Evolutionary conservation across 1,140 invertebrate species (phyloP).

Genomic region (Brachionus asplanchnoidis): DNA sequence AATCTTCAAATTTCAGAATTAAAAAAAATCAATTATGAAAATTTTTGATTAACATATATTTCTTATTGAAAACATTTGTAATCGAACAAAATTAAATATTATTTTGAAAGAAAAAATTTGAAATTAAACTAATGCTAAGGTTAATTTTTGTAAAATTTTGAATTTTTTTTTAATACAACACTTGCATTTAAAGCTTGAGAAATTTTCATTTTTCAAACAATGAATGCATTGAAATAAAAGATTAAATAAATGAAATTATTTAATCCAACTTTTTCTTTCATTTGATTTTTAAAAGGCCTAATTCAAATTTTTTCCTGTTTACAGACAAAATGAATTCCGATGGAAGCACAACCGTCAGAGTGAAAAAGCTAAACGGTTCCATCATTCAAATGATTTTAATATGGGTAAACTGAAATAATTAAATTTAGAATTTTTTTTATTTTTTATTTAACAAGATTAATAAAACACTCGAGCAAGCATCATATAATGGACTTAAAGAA

Average conservation of each 20-base stretch:
- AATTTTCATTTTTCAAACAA: background rate
- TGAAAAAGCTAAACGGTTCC: background rate
- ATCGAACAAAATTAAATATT: background rate
- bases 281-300: background rate
- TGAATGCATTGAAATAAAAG: background rate
- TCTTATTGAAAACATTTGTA: background rate
- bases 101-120: background rate
- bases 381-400: slow-evolving; percentile 26
- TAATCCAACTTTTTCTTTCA: background rate
- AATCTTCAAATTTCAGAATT: no score
- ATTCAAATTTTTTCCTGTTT: background rate
- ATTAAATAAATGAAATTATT: background rate
- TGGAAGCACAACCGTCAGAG: background rate
- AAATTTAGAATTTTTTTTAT: background rate
- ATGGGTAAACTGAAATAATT: background rate
- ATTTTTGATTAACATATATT: no score
- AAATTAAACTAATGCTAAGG: background rate
- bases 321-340: background rate
- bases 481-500: slow-evolving; percentile 17
- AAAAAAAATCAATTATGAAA: no score
- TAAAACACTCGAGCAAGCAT: slow-evolving; percentile 3
- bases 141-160: background rate
- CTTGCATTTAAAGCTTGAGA: background rate
- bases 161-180: background rate
- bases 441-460: background rate